These are phyloP conservation scores for Cydia fagiglandana DNA, from an alignment of 1,140 invertebrate species.

Conservation along the genomic window DNA sequence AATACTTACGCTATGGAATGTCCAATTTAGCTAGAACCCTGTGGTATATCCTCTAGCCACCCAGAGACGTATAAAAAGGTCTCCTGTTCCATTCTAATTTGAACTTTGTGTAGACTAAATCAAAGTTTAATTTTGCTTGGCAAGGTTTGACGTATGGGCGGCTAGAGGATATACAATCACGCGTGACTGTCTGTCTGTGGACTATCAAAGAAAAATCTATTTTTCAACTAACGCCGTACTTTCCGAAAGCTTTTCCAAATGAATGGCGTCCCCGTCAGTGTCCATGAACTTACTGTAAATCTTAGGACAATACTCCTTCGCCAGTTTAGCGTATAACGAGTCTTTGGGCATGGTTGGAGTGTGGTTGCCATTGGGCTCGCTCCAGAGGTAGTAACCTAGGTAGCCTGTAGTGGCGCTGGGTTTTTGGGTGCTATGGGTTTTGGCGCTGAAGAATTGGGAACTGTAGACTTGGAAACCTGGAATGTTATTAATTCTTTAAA, in stretches of 20 bases:
- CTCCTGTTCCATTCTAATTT: too few species aligned
- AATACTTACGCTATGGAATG: too few species aligned
- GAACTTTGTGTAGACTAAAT: too few species aligned
- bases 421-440: slow-evolving; percentile 81
- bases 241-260: background rate
- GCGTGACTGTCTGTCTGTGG: too few species aligned
- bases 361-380: background rate
- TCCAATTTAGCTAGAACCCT: too few species aligned
- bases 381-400: background rate
- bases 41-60: too few species aligned
- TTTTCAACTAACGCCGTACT: too few species aligned
- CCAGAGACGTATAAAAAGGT: too few species aligned
- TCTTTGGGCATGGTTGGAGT: background rate
- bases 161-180: too few species aligned
- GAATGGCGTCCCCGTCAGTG: background rate
- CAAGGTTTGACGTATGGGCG: too few species aligned
- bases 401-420: slow-evolving; percentile 34
- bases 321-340: background rate
- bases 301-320: background rate
- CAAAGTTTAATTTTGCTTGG: too few species aligned
- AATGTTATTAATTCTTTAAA: background rate
- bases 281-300: background rate
- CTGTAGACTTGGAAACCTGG: slow-evolving; percentile 82
- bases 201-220: too few species aligned
- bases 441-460: slow-evolving; percentile 82